These are phyloP conservation scores for Takifugu rubripes DNA, from an alignment of 2,797 vertebrate species.

Conservation along the genomic window DNA sequence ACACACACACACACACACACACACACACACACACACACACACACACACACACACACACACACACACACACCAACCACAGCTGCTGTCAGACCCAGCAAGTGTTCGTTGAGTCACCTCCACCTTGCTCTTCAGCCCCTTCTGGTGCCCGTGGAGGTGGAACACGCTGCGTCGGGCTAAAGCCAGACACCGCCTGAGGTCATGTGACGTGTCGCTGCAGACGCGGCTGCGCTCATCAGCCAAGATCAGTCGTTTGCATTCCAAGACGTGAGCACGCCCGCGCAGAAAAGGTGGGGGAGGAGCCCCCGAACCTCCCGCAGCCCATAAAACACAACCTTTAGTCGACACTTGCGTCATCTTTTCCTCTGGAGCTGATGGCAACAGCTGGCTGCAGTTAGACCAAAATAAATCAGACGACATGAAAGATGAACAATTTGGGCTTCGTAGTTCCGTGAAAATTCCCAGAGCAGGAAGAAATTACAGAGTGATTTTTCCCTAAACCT, in stretches of 20 bases:
- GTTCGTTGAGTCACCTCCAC: neutral
- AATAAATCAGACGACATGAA: slow-evolving; percentile 27
- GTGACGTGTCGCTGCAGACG: slow-evolving; percentile 43
- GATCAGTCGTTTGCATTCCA: slow-evolving; percentile 58
- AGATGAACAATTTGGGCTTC: slow-evolving; percentile 47
- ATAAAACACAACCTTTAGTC: slow-evolving; percentile 39
- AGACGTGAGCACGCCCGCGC: slow-evolving; percentile 33
- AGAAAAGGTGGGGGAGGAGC: slow-evolving; percentile 33
- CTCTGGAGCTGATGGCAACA: slow-evolving; percentile 32
- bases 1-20: no score
- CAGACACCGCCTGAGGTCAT: slow-evolving; percentile 54
- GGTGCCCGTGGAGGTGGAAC: slow-evolving; percentile 2
- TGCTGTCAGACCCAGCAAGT: slow-evolving; percentile 17
- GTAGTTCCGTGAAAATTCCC: slow-evolving; percentile 61
- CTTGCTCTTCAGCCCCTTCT: slow-evolving; percentile 14
- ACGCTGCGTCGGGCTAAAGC: slow-evolving; percentile 17
- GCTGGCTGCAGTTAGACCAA: slow-evolving; percentile 29
- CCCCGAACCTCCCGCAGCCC: neutral
- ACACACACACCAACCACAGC: slow-evolving; percentile 1
- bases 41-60: slow-evolving; percentile 13
- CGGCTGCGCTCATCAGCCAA: slow-evolving; percentile 3
- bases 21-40: no score
- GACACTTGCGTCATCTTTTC: slow-evolving; percentile 46
- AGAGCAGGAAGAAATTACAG: slow-evolving; percentile 41
- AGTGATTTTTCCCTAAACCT: slow-evolving; percentile 28